Conservation (phyloP, 2,113 vertebrate species). For the Ornithorhynchus anatinus region DNA sequence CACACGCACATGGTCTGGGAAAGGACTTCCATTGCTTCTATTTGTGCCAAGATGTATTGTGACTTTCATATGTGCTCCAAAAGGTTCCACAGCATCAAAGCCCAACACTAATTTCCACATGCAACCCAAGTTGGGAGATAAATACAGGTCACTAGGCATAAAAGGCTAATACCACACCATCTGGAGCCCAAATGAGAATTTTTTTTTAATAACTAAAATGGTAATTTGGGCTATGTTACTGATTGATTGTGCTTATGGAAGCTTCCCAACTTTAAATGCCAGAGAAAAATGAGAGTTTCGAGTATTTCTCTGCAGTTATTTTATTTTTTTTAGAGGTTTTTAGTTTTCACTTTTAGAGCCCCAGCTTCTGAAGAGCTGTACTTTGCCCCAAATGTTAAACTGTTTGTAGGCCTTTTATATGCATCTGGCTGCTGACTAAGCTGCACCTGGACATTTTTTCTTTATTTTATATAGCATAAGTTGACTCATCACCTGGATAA, state of each 20-base stretch:
- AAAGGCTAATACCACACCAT: neutral
- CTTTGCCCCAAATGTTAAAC: too few species aligned
- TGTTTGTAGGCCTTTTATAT: too few species aligned
- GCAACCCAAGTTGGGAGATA: neutral
- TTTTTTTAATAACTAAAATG: conserved; percentile 8
- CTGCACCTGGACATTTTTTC: too few species aligned
- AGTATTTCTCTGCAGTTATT: neutral
- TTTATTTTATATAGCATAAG: too few species aligned
- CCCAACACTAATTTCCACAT: neutral
- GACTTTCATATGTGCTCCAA: neutral
- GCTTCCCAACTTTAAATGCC: neutral
- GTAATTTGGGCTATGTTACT: neutral
- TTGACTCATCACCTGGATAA: too few species aligned
- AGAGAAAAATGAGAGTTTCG: neutral
- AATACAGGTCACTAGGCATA: neutral
- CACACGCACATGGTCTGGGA: too few species aligned
- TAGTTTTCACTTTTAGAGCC: too few species aligned
- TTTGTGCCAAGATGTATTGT: neutral
- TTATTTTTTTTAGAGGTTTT: too few species aligned
- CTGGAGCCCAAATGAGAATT: neutral
- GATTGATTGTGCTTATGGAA: neutral
- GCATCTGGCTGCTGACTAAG: too few species aligned
- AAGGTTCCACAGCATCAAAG: neutral
- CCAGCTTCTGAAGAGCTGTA: too few species aligned
- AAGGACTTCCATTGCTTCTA: neutral